These are phyloP conservation scores for Mormyrus iriodes DNA, from an alignment of 2,113 vertebrate genomes.

Conservation along the genomic window DNA sequence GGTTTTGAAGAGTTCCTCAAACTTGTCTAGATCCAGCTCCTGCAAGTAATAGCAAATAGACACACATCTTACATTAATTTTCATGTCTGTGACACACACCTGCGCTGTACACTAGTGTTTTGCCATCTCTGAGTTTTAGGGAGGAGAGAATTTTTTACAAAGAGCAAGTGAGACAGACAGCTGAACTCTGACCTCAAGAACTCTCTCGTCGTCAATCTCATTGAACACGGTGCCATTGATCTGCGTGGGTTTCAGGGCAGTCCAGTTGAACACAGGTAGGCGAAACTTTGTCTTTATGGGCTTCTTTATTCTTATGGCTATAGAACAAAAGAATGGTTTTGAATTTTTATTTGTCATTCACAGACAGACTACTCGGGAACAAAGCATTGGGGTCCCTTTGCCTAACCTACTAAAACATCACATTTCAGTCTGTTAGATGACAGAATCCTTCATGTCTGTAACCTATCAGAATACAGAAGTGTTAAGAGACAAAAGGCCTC, in stretches of 20 bases:
- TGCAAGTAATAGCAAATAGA: constrained; percentile 32
- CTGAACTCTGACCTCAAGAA: constrained; percentile 73
- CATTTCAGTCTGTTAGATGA: background rate
- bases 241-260: constrained; percentile 93
- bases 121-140: background rate
- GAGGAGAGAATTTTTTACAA: background rate
- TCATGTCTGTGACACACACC: background rate
- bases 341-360: background rate
- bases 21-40: constrained; percentile 91
- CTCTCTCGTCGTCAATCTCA: constrained; percentile 90
- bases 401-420: background rate
- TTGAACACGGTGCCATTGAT: constrained; percentile 96
- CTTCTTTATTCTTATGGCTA: constrained; percentile 96
- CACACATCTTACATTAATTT: background rate
- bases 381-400: background rate
- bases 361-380: background rate
- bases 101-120: no score
- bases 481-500: constrained; percentile 32
- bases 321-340: constrained; percentile 22
- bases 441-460: background rate
- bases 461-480: background rate
- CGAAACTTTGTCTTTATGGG: constrained; percentile 98
- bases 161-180: background rate
- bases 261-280: constrained; percentile 95
- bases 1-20: constrained; percentile 96